These are phyloP conservation scores for Microdon myrmicae DNA, from an alignment of 2,888 invertebrate genomes.

Conservation along the genomic window DNA sequence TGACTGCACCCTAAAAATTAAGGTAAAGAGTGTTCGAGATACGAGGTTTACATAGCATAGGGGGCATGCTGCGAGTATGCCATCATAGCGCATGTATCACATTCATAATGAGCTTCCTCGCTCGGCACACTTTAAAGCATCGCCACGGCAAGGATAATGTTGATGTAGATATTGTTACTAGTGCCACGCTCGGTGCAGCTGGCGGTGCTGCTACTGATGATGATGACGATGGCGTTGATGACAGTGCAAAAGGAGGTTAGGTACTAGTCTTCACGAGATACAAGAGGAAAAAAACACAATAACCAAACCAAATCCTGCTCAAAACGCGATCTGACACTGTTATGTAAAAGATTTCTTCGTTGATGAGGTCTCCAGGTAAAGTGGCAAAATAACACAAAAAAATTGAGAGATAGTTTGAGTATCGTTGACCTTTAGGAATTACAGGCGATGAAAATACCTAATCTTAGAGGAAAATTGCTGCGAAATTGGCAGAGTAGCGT, in stretches of 20 bases:
- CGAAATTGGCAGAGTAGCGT: neutral
- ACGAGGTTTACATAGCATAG: constrained; percentile 8
- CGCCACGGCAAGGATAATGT: constrained; percentile 15
- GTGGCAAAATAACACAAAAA: constrained; percentile 8
- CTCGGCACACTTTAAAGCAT: constrained; percentile 30
- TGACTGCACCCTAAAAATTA: constrained; percentile 49
- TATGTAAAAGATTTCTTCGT: constrained; percentile 35
- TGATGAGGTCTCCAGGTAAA: constrained; percentile 36
- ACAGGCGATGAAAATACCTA: constrained; percentile 28
- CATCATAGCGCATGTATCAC: constrained; percentile 19
- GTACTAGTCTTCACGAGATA: constrained; percentile 40
- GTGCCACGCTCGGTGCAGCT: no score
- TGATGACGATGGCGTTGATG: constrained; percentile 28
- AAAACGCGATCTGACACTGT: constrained; percentile 44
- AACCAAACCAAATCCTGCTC: no score
- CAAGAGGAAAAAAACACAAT: no score
- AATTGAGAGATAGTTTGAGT: constrained; percentile 12
- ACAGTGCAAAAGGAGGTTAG: constrained; percentile 39
- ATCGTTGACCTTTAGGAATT: constrained; percentile 4
- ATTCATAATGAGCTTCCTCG: constrained; percentile 47
- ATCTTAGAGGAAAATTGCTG: constrained; percentile 20
- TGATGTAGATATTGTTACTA: constrained; percentile 1
- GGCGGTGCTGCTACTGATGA: no score
- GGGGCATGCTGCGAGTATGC: constrained; percentile 11
- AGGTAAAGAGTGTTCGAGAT: constrained; percentile 43